Conservation (phyloP, 2,797 vertebrate species). For the Characodon lateralis region DNA sequence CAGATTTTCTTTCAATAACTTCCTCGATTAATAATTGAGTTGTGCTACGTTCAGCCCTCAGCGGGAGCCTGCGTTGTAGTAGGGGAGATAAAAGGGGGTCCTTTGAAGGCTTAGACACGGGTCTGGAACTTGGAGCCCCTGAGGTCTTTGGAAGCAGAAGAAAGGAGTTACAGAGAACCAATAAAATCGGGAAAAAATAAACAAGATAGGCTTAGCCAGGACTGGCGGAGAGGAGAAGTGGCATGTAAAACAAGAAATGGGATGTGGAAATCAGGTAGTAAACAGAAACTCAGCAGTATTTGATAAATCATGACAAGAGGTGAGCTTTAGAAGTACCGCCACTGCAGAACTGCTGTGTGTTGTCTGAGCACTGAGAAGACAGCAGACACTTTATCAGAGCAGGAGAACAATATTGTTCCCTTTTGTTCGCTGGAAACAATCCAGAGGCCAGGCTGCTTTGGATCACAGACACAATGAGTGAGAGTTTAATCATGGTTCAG, state of each 20-base stretch:
- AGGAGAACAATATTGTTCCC: conserved; percentile 40
- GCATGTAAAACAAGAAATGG: conserved; percentile 71
- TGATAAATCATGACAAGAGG: conserved; percentile 62
- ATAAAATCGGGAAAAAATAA: conserved; percentile 71
- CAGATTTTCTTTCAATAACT: conserved; percentile 50
- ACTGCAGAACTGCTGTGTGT: conserved; percentile 45
- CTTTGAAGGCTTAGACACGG: conserved; percentile 77
- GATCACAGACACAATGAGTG: conserved; percentile 70
- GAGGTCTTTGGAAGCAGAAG: conserved; percentile 82
- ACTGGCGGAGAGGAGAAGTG: conserved; percentile 60
- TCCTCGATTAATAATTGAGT: conserved; percentile 77
- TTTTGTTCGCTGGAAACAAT: conserved; percentile 60
- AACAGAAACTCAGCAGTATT: conserved; percentile 49
- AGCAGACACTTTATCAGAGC: conserved; percentile 67
- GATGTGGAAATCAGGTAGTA: conserved; percentile 71
- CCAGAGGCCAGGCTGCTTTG: conserved; percentile 66
- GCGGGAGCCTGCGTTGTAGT: conserved; percentile 62
- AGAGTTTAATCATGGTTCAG: conserved; percentile 71
- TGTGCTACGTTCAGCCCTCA: conserved; percentile 60
- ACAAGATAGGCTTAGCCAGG: conserved; percentile 66
- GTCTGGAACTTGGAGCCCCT: conserved; percentile 74
- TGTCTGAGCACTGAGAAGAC: conserved; percentile 59
- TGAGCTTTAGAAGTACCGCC: conserved; percentile 54
- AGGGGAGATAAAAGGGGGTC: conserved; percentile 75
- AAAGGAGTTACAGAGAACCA: conserved; percentile 73